Percentiles rank a stretch among this genome's conserved stretches.
Conservation (phyloP, 2,113 vertebrate genomes). For the Lutjanus erythropterus region DNA sequence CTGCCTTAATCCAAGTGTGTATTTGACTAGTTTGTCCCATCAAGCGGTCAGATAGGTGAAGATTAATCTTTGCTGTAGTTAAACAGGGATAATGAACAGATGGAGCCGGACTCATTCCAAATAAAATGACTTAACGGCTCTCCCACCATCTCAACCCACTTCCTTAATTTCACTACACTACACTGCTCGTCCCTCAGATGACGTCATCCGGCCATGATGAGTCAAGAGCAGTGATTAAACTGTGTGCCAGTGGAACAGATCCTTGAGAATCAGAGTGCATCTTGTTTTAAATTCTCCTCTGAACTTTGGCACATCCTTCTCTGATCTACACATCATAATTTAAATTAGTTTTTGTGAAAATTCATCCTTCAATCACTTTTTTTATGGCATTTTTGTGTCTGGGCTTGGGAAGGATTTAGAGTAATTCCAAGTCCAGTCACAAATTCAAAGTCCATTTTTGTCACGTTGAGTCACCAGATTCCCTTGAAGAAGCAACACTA, state of each 20-base stretch:
- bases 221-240: background rate
- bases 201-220: background rate
- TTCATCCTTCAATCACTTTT: background rate
- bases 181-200: background rate
- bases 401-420: too few relatives aligned
- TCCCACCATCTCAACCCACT: background rate
- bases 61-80: conserved; percentile 39
- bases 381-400: background rate
- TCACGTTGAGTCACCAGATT: background rate
- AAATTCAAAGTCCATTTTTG: background rate
- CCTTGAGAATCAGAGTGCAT: background rate
- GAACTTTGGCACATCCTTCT: background rate
- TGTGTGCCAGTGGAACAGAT: background rate
- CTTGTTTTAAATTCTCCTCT: background rate
- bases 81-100: conserved; percentile 43
- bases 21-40: background rate
- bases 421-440: background rate
- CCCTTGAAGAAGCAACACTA: background rate
- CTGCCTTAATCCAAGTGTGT: conserved; percentile 32
- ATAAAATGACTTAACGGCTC: background rate
- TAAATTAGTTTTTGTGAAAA: background rate
- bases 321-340: background rate
- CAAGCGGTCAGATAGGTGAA: conserved; percentile 13
- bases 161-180: background rate
- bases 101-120: background rate